phyloP scores from a whole-genome alignment of 2,797 vertebrate genomes.

The Anabas testudineus region DNA sequence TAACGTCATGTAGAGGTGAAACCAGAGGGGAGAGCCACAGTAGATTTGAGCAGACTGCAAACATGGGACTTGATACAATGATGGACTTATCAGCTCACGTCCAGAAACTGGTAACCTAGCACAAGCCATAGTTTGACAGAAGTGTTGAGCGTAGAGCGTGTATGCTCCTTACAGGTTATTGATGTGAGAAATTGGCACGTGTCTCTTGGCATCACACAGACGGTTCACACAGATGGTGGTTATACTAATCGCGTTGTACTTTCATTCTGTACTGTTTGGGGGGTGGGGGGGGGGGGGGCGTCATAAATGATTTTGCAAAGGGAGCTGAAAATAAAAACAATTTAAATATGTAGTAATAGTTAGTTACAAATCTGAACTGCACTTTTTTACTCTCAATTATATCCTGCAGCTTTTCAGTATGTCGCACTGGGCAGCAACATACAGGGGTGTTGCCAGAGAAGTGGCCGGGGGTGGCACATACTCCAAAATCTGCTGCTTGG shows the following conservation, averaged over 20 bases:
- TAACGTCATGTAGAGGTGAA: constrained; percentile 38
- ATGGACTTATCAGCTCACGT: constrained; percentile 20
- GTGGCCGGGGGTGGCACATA: no score
- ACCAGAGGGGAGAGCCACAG: constrained; percentile 54
- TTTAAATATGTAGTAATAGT: no score
- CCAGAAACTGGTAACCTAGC: constrained; percentile 2
- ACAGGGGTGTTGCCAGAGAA: no score
- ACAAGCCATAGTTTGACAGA: constrained; percentile 24
- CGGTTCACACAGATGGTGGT: constrained; percentile 37
- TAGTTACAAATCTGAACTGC: background rate
- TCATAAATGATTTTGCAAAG: constrained; percentile 6
- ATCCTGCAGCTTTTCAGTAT: no score
- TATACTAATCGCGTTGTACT: constrained; percentile 31
- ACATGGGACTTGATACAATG: constrained; percentile 24
- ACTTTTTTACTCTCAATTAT: no score
- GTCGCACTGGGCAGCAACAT: no score
- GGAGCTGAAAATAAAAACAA: background rate
- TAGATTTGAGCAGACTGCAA: constrained; percentile 50
- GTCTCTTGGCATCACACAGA: constrained; percentile 1
- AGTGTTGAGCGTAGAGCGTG: constrained; percentile 37
- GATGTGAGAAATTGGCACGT: constrained; percentile 7
- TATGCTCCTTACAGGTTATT: constrained; percentile 24
- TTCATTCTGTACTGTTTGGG: background rate
- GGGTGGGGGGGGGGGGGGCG: no score
- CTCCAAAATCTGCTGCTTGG: no score